A percentile compares a stretch with the other conserved stretches of the same genome.
Conservation (phyloP, 2,888 invertebrate species). For the Meteorus colon region DNA sequence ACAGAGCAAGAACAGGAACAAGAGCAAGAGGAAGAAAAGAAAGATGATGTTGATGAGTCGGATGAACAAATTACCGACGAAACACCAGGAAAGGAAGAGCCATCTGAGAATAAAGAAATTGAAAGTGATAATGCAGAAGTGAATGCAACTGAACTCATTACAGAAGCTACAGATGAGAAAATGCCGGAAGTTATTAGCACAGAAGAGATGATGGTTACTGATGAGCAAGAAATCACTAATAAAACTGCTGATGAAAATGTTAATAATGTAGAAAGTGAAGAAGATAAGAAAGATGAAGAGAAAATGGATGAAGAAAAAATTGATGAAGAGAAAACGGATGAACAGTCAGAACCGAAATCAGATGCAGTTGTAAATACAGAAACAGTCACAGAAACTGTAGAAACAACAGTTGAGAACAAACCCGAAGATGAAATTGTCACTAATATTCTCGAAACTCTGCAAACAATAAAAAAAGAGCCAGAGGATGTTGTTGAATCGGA, state of each 20-base stretch:
- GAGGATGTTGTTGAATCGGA: slow-evolving; percentile 72
- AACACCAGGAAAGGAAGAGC: slow-evolving; percentile 14
- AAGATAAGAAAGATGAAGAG: slow-evolving; percentile 73
- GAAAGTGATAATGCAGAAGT: slow-evolving; percentile 26
- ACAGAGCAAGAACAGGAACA: slow-evolving; percentile 52
- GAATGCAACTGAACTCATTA: slow-evolving; percentile 65
- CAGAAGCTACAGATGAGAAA: slow-evolving; percentile 74
- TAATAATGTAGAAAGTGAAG: slow-evolving; percentile 57
- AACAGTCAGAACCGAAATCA: slow-evolving; percentile 65
- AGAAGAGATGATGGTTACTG: slow-evolving; percentile 14
- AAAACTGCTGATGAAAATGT: slow-evolving; percentile 57
- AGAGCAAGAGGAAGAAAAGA: slow-evolving; percentile 62
- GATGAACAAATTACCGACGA: slow-evolving; percentile 57
- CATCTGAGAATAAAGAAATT: neutral
- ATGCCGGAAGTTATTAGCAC: slow-evolving; percentile 70
- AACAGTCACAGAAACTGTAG: slow-evolving; percentile 52
- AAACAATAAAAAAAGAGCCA: slow-evolving; percentile 82
- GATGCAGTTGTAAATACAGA: slow-evolving; percentile 39
- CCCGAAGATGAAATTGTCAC: slow-evolving; percentile 58
- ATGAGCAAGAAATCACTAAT: slow-evolving; percentile 65
- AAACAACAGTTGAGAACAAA: slow-evolving; percentile 78
- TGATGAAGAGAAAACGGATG: slow-evolving; percentile 74
- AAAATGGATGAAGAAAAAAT: slow-evolving; percentile 68
- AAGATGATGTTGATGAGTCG: slow-evolving; percentile 57
- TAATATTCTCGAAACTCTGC: slow-evolving; percentile 69